phyloP scores from a whole-genome alignment of 2,888 invertebrate species.

The Xestoiulus laeticollis region DNA sequence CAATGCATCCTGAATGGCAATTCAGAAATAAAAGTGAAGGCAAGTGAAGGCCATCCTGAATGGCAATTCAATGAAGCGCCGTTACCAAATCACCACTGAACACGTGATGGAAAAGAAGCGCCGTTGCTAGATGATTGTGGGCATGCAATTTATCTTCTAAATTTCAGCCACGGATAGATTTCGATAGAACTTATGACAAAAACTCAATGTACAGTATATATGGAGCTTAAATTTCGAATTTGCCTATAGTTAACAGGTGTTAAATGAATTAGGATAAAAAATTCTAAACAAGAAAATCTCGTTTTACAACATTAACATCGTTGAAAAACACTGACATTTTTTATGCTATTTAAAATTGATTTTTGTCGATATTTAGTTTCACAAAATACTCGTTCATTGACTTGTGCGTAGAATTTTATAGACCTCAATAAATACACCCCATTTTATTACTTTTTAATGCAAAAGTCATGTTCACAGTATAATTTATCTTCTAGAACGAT shows the following conservation, averaged over 20 bases:
- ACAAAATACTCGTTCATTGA: not conserved
- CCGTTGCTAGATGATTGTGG: too few species aligned
- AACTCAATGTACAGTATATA: too few species aligned
- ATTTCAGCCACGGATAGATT: too few species aligned
- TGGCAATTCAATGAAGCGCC: too few species aligned
- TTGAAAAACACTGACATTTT: not conserved
- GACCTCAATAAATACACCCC: not conserved
- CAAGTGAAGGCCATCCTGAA: too few species aligned
- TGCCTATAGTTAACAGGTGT: not conserved
- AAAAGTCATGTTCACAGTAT: not conserved
- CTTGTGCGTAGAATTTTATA: not conserved
- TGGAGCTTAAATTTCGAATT: too few species aligned
- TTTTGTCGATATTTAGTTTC: not conserved
- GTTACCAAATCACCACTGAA: too few species aligned
- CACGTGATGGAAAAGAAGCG: too few species aligned
- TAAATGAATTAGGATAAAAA: not conserved
- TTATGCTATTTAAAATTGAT: not conserved
- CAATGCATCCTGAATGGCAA: too few species aligned
- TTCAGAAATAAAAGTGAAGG: too few species aligned
- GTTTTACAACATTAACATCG: not conserved
- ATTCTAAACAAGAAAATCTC: not conserved
- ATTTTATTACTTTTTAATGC: not conserved
- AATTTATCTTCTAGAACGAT: not conserved
- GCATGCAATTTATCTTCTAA: too few species aligned
- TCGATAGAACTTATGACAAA: too few species aligned